Conservation (phyloP, 1,140 invertebrate species). For the Anagrus nilaparvatae region DNA sequence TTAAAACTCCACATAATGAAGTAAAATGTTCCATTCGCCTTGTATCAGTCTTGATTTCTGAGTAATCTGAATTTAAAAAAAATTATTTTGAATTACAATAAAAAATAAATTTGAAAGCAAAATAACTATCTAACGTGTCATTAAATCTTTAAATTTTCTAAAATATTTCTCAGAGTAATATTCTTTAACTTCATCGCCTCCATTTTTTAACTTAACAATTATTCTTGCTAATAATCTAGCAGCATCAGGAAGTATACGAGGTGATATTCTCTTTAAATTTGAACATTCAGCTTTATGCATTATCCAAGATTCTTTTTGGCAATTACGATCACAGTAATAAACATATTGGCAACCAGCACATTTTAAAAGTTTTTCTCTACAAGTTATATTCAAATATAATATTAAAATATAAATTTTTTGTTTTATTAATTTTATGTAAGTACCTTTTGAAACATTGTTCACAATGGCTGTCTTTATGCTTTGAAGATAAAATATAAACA, state of each 20-base stretch:
- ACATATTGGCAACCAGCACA: constrained; percentile 73
- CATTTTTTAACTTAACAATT: constrained; percentile 56
- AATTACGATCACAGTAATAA: constrained; percentile 62
- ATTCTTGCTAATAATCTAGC: constrained; percentile 63
- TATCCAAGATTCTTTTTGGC: constrained; percentile 65
- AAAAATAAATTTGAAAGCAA: neutral
- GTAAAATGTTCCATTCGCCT: constrained; percentile 66
- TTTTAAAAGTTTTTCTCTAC: constrained; percentile 56
- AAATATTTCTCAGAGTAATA: constrained; percentile 58
- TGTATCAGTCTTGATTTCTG: constrained; percentile 60
- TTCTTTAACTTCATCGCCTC: constrained; percentile 51
- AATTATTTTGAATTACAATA: neutral
- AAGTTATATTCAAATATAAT: constrained; percentile 24
- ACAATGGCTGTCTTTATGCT: constrained; percentile 46
- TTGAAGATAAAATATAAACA: constrained; percentile 47
- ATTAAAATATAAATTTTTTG: constrained; percentile 8
- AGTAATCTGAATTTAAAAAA: constrained; percentile 55
- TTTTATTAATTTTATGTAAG: constrained; percentile 4
- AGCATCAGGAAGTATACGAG: constrained; percentile 60
- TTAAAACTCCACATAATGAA: constrained; percentile 53
- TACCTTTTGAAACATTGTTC: constrained; percentile 55
- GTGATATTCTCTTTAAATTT: constrained; percentile 54
- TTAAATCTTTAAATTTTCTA: constrained; percentile 69
- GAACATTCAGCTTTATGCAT: constrained; percentile 69
- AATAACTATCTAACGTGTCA: constrained; percentile 58